These are phyloP conservation scores for Phortica variegata DNA, from an alignment of 1,140 invertebrate species.

Conservation along the genomic window DNA sequence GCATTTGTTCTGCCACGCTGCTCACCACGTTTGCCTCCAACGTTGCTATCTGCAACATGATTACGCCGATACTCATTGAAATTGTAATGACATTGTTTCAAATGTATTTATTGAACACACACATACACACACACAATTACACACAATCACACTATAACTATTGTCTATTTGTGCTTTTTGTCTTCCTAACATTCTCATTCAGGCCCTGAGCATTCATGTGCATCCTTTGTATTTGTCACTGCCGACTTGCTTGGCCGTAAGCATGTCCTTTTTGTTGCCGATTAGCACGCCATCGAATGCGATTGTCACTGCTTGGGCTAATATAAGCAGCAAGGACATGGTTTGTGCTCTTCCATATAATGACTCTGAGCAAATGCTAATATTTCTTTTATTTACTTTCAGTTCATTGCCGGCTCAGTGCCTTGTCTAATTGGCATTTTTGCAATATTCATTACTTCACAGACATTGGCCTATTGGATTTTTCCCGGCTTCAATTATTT, in stretches of 20 bases:
- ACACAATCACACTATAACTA: neutral
- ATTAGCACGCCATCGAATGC: conserved; percentile 86
- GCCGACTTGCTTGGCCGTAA: conserved; percentile 72
- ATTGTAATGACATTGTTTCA: conserved; percentile 59
- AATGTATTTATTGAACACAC: conserved; percentile 42
- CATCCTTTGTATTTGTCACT: conserved; percentile 84
- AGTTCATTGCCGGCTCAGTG: conserved; percentile 10
- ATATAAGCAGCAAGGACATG: conserved; percentile 72
- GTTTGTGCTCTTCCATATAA: conserved; percentile 47
- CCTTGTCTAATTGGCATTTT: conserved; percentile 14
- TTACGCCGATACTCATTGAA: conserved; percentile 66
- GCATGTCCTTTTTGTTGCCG: conserved; percentile 72
- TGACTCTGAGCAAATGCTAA: conserved; percentile 42
- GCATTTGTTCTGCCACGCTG: conserved; percentile 59
- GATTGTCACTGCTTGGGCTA: conserved; percentile 76
- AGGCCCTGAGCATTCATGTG: conserved; percentile 62
- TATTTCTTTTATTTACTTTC: conserved; percentile 8
- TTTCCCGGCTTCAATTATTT: conserved; percentile 2
- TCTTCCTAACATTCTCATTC: conserved; percentile 16
- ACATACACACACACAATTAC: neutral
- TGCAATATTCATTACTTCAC: conserved; percentile 3
- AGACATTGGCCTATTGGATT: neutral
- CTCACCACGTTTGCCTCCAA: conserved; percentile 68
- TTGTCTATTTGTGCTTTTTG: conserved; percentile 1
- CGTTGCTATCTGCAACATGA: conserved; percentile 66